phyloP scores from a whole-genome alignment of 2,113 vertebrate genomes.

The Gallinago jamesoni region DNA sequence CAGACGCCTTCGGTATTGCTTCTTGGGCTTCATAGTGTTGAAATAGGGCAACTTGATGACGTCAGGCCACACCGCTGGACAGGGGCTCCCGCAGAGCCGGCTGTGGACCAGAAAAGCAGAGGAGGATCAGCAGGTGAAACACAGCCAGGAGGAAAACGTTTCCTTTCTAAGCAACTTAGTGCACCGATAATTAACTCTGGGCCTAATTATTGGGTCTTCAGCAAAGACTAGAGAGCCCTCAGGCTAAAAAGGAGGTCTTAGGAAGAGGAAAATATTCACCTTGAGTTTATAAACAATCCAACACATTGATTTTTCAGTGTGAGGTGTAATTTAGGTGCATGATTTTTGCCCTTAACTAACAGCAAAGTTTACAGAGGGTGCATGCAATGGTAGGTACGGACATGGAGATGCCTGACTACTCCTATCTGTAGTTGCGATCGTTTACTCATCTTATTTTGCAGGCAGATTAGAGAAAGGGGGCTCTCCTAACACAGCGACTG shows the following conservation, averaged over 20 bases:
- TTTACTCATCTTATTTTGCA: not conserved
- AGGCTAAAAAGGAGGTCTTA: not conserved
- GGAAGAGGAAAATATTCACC: not conserved
- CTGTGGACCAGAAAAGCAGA: constrained; percentile 68
- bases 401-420: not conserved
- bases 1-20: constrained; percentile 93
- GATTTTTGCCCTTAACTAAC: not conserved
- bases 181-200: not conserved
- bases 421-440: not conserved
- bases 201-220: not conserved
- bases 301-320: fast-evolving
- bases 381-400: fast-evolving
- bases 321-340: not conserved
- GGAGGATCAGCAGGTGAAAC: fast-evolving
- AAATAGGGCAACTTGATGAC: constrained; percentile 98
- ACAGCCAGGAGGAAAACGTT: fast-evolving
- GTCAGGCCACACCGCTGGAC: constrained; percentile 95
- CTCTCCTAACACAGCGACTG: not conserved
- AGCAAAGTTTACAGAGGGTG: not conserved
- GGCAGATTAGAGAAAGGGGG: not conserved
- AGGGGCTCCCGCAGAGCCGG: constrained; percentile 95
- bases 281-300: not conserved
- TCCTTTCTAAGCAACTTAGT: not conserved
- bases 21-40: constrained; percentile 99
- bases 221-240: no score